Conservation (phyloP, 2,113 vertebrate species). For the Halcyon senegalensis region DNA sequence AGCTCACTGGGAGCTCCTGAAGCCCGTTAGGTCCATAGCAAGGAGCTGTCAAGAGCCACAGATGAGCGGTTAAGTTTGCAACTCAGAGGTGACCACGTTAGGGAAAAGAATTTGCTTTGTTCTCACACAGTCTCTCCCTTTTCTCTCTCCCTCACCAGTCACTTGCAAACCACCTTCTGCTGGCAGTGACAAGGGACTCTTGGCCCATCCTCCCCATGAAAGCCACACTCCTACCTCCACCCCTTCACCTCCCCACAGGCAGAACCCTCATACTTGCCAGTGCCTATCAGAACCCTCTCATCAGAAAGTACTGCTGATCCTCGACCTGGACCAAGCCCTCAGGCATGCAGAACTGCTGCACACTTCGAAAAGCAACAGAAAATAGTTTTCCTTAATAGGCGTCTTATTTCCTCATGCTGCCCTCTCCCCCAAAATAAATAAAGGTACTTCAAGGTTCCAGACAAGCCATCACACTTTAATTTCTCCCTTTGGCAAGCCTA, state of each 20-base stretch:
- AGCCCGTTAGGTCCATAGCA: slow-evolving; percentile 56
- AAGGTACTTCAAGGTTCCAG: slow-evolving; percentile 45
- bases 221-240: background rate
- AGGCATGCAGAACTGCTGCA: background rate
- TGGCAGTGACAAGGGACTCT: background rate
- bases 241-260: accelerated
- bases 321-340: background rate
- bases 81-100: background rate
- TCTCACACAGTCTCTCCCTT: background rate
- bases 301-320: background rate
- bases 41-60: slow-evolving; percentile 50
- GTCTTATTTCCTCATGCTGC: background rate
- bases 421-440: slow-evolving; percentile 30
- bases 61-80: slow-evolving; percentile 50
- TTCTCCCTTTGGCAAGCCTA: slow-evolving; percentile 51
- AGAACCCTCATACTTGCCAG: background rate
- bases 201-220: background rate
- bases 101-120: slow-evolving; percentile 27
- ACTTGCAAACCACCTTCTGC: background rate
- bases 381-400: slow-evolving; percentile 4
- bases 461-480: slow-evolving; percentile 19
- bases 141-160: background rate
- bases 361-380: background rate
- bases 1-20: slow-evolving; percentile 44
- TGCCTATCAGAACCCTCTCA: background rate